Conservation (phyloP, 53 echinoderm and acorn worm genomes). For the Antedon mediterranea region DNA sequence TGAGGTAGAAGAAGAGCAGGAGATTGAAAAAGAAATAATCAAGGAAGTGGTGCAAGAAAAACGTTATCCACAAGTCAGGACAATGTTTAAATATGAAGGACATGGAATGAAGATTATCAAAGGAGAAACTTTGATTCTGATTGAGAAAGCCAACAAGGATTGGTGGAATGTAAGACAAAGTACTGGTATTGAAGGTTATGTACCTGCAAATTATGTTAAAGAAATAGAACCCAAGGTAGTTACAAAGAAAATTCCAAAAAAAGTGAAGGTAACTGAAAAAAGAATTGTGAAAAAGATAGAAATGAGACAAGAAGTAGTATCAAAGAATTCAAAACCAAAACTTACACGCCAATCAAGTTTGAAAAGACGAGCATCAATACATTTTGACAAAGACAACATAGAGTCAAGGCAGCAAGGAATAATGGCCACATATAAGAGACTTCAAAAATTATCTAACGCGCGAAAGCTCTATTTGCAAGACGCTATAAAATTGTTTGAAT, state of each 20-base stretch:
- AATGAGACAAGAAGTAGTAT: conserved; percentile 43
- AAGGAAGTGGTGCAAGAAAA: conserved; percentile 73
- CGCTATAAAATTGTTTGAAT: conserved; percentile 82
- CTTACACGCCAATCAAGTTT: conserved; percentile 20
- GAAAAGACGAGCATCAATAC: conserved; percentile 35
- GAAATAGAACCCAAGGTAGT: conserved; percentile 62
- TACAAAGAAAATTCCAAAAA: conserved; percentile 64
- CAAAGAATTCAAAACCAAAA: conserved; percentile 11
- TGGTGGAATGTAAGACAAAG: conserved; percentile 74
- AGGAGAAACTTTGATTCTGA: conserved; percentile 89
- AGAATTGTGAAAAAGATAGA: conserved; percentile 54
- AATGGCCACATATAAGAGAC: conserved; percentile 63
- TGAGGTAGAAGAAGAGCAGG: conserved; percentile 55
- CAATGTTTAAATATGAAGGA: conserved; percentile 62
- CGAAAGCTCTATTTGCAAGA: conserved; percentile 68
- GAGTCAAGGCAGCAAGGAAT: conserved; percentile 64
- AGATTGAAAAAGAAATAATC: conserved; percentile 59
- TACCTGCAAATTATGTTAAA: conserved; percentile 86
- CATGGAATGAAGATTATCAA: conserved; percentile 76
- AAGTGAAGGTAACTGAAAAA: conserved; percentile 68
- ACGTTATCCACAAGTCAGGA: conserved; percentile 75
- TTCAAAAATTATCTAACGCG: conserved; percentile 57
- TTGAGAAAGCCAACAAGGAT: conserved; percentile 69
- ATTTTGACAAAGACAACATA: conserved; percentile 88
- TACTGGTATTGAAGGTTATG: conserved; percentile 63